These are phyloP conservation scores for Trichonephila clavipes DNA, from an alignment of 1,140 invertebrate genomes.

Conservation along the genomic window DNA sequence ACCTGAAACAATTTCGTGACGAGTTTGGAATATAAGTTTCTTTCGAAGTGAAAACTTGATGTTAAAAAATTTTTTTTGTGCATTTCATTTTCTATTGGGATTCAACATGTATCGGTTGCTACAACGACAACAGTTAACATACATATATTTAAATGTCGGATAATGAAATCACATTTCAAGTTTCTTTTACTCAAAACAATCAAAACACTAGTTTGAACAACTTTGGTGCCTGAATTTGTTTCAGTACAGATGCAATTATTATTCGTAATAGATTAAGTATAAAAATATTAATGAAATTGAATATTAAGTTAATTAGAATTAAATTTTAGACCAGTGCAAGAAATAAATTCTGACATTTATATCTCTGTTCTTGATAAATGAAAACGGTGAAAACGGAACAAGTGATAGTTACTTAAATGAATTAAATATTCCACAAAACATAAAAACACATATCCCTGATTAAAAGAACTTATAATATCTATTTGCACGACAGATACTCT, in stretches of 20 bases:
- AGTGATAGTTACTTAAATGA: neutral
- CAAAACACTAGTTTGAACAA: neutral
- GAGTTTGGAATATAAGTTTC: neutral
- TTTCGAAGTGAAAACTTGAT: neutral
- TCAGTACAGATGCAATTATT: neutral
- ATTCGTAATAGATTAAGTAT: too few species aligned
- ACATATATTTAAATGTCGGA: neutral
- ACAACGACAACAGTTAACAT: neutral
- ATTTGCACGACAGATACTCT: neutral
- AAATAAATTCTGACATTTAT: neutral
- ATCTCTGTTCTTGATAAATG: neutral
- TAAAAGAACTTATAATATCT: slow-evolving; percentile 7
- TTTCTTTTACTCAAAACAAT: neutral
- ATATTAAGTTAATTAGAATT: neutral
- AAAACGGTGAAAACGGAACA: neutral
- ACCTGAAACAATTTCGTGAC: neutral
- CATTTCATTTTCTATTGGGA: neutral
- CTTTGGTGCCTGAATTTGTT: neutral
- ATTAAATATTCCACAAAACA: neutral
- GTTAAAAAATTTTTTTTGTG: neutral
- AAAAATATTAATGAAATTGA: neutral
- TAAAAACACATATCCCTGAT: slow-evolving; percentile 4
- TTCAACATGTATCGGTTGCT: neutral
- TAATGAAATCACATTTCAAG: neutral
- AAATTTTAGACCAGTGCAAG: neutral